These are phyloP conservation scores for Cecropterus lyciades DNA, from an alignment of 1,140 invertebrate species.

Conservation along the genomic window DNA sequence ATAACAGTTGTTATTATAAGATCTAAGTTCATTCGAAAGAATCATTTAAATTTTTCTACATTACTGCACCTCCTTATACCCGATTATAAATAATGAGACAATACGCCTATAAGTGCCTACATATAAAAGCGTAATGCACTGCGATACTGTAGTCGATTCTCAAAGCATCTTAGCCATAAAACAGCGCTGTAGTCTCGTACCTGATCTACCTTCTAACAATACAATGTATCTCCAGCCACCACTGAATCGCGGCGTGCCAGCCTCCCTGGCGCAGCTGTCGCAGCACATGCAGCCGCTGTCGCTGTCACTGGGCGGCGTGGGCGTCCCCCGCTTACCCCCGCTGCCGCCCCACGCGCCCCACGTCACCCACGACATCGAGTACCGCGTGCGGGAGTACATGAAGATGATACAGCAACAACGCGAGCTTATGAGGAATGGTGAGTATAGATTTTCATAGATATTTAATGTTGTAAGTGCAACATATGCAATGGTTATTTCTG, in stretches of 20 bases:
- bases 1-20: no score
- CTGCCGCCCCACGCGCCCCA: conserved; percentile 83
- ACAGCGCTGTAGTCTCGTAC: no score
- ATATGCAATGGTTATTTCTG: no score
- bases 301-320: conserved; percentile 84
- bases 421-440: conserved; percentile 73
- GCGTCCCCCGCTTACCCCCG: conserved; percentile 82
- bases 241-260: conserved; percentile 86
- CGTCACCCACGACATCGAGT: conserved; percentile 88
- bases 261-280: conserved; percentile 88
- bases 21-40: no score
- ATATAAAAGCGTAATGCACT: no score
- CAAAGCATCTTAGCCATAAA: no score
- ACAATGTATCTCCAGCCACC: conserved; percentile 66
- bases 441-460: conserved; percentile 36
- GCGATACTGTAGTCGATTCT: no score
- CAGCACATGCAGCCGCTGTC: conserved; percentile 91
- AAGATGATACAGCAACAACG: conserved; percentile 87
- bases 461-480: no score
- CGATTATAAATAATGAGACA: no score
- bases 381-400: conserved; percentile 91
- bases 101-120: no score
- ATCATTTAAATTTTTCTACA: no score
- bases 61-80: no score
- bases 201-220: not conserved